Evolutionary conservation across 2,797 vertebrate species (phyloP).

Genomic region (Columba guinea): DNA sequence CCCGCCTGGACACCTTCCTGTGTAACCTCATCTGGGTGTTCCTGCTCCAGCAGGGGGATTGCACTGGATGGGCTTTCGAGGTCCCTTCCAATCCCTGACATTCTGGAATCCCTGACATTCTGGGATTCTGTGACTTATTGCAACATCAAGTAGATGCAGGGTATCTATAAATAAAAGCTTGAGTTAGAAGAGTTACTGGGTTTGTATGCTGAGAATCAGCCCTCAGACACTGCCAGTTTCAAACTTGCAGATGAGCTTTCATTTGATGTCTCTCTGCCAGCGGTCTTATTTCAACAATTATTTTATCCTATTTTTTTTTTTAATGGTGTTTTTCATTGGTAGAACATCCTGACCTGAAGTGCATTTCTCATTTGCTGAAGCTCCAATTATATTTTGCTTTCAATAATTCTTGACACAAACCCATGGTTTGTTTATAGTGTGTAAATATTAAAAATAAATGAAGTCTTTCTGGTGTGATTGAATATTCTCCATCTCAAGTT

Average conservation of each 20-base stretch:
- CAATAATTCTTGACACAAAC: not conserved
- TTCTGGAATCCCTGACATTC: too few species aligned
- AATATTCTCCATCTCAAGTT: not conserved
- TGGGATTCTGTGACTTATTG: not conserved
- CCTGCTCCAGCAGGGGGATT: too few species aligned
- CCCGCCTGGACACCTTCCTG: too few species aligned
- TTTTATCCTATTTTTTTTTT: not conserved
- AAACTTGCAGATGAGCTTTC: not conserved
- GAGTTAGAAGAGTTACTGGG: not conserved
- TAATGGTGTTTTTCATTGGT: not conserved
- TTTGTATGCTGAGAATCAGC: not conserved
- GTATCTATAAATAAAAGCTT: not conserved
- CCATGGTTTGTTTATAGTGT: not conserved
- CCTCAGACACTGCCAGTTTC: not conserved
- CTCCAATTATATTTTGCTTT: not conserved
- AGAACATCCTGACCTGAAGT: not conserved
- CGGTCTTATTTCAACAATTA: not conserved
- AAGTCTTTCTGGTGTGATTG: not conserved
- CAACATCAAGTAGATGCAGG: not conserved
- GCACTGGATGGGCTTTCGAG: too few species aligned
- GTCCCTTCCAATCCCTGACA: too few species aligned
- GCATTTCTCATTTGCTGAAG: not conserved
- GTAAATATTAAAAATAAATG: not conserved
- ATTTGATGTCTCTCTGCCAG: not conserved
- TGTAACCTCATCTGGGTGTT: too few species aligned